Percentiles rank a stretch among this genome's conserved stretches.
Evolutionary conservation across 2,797 vertebrate genomes (phyloP).

Genomic region (Phataginus tetradactyla): DNA sequence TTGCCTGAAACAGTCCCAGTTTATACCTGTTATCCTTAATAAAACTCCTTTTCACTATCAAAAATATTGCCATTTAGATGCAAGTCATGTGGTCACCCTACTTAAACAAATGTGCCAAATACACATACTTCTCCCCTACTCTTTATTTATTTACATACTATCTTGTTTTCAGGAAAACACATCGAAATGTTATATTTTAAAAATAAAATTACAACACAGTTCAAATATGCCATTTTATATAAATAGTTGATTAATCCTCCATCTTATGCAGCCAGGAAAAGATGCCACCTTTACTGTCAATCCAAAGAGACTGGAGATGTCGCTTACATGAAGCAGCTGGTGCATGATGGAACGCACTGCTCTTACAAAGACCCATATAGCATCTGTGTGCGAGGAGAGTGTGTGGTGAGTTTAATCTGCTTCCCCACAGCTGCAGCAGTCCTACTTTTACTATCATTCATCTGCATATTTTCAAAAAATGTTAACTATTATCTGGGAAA

Average conservation of each 20-base stretch:
- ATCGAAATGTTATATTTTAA: neutral
- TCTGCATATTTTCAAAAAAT: neutral
- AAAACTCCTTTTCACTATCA: neutral
- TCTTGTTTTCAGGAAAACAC: neutral
- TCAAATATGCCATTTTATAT: neutral
- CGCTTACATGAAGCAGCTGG: conserved; percentile 95
- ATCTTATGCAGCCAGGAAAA: conserved; percentile 89
- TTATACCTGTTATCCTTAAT: neutral
- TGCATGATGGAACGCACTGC: conserved; percentile 96
- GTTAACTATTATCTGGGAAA: neutral
- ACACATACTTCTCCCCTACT: neutral
- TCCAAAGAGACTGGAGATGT: conserved; percentile 93
- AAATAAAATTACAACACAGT: neutral
- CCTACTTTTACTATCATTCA: neutral
- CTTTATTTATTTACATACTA: neutral
- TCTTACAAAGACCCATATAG: conserved; percentile 97
- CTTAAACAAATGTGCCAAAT: neutral
- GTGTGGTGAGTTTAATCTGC: conserved; percentile 91
- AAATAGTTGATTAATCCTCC: neutral
- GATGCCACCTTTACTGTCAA: conserved; percentile 97
- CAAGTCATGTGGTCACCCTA: neutral
- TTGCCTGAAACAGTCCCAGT: neutral
- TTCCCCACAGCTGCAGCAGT: neutral
- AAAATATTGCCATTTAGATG: neutral
- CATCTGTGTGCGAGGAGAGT: conserved; percentile 97